Conservation (phyloP, 2,797 vertebrate genomes). For the Triplophysa yarkandensis region DNA sequence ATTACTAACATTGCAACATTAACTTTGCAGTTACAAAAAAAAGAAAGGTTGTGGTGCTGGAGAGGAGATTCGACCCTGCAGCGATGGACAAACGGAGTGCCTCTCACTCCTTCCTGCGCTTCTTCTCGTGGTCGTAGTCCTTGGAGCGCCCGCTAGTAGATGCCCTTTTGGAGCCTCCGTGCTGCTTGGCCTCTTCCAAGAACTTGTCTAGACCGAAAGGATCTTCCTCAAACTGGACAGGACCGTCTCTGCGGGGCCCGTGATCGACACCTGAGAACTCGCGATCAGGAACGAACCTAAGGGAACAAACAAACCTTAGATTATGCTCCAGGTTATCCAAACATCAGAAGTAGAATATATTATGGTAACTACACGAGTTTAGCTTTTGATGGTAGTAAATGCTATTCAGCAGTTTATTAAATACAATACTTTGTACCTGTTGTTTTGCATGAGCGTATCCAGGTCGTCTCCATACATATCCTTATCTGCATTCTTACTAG, state of each 20-base stretch:
- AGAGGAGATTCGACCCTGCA: neutral
- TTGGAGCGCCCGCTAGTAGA: constrained; percentile 91
- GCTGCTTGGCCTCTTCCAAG: constrained; percentile 98
- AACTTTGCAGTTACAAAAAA: constrained; percentile 18
- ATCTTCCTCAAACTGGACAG: constrained; percentile 97
- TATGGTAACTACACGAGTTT: too few relatives aligned
- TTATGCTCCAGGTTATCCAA: neutral
- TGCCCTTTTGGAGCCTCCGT: constrained; percentile 92
- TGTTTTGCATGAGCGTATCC: constrained; percentile 87
- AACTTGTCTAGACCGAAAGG: constrained; percentile 98
- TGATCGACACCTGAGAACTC: constrained; percentile 93
- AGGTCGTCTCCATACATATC: constrained; percentile 90
- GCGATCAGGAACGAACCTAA: constrained; percentile 87
- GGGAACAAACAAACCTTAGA: neutral
- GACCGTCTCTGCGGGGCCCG: constrained; percentile 87
- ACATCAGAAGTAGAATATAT: too few relatives aligned
- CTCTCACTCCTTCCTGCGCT: constrained; percentile 92
- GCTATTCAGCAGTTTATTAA: neutral
- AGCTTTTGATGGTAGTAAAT: neutral
- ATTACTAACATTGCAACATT: constrained; percentile 55
- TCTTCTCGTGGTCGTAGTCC: constrained; percentile 97
- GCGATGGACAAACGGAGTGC: neutral
- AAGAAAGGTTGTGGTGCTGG: neutral
- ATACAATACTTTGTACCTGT: constrained; percentile 83
- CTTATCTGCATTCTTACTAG: constrained; percentile 90